Evolutionary conservation across 2,888 invertebrate species (phyloP).

Genomic region (Agonopterix heracliana): DNA sequence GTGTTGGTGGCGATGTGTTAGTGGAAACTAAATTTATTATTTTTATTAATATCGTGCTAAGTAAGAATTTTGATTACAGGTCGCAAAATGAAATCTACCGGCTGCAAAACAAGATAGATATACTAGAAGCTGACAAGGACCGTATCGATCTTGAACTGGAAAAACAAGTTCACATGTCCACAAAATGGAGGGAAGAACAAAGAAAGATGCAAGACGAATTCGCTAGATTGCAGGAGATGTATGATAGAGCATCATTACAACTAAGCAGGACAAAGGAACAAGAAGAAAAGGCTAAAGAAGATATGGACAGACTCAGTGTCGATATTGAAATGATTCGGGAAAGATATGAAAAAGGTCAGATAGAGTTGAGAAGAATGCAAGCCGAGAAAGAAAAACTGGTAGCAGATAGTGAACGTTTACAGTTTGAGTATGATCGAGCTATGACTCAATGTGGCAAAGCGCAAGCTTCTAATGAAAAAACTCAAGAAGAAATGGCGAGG

Average conservation of each 20-base stretch:
- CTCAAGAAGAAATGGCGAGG: constrained; percentile 91
- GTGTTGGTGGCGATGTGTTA: constrained; percentile 52
- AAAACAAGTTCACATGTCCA: constrained; percentile 85
- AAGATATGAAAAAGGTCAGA: constrained; percentile 90
- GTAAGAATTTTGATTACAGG: constrained; percentile 62
- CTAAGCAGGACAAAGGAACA: constrained; percentile 90
- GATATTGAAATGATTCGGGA: constrained; percentile 93
- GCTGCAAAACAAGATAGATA: constrained; percentile 91
- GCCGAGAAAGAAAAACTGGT: constrained; percentile 91
- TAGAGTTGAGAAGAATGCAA: constrained; percentile 87
- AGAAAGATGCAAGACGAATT: constrained; percentile 92
- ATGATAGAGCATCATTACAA: constrained; percentile 90
- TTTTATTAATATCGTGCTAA: constrained; percentile 7
- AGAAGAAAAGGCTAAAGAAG: constrained; percentile 93
- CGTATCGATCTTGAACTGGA: constrained; percentile 90
- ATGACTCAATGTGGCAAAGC: constrained; percentile 91
- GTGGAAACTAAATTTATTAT: constrained; percentile 18
- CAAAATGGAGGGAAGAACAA: constrained; percentile 89
- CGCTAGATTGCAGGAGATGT: constrained; percentile 90
- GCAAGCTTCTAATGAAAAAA: constrained; percentile 89
- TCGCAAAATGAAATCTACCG: constrained; percentile 93
- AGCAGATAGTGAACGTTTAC: constrained; percentile 88
- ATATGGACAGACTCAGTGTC: constrained; percentile 83
- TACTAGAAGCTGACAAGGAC: constrained; percentile 91
- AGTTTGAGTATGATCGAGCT: constrained; percentile 90